phyloP scores from a whole-genome alignment of 2,888 invertebrate genomes.

The Andrena camellia region DNA sequence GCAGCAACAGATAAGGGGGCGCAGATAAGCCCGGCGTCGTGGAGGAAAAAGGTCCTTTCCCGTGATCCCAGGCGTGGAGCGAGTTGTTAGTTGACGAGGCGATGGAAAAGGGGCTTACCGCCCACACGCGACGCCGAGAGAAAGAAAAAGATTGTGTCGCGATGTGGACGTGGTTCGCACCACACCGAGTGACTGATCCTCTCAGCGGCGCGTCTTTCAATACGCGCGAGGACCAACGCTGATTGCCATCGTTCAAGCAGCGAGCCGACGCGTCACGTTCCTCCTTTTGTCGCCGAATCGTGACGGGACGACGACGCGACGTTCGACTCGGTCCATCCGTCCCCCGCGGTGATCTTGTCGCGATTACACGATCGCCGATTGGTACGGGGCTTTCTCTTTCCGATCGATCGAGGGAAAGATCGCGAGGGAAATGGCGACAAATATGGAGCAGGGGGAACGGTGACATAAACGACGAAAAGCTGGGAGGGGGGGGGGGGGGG shows the following conservation, averaged over 20 bases:
- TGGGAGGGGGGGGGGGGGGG: no score
- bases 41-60: slow-evolving; percentile 29
- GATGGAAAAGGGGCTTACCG: slow-evolving; percentile 40
- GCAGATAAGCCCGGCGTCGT: slow-evolving; percentile 22
- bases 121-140: slow-evolving; percentile 69
- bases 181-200: slow-evolving; percentile 79
- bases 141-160: slow-evolving; percentile 70
- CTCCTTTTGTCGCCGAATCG: slow-evolving; percentile 56
- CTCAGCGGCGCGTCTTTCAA: slow-evolving; percentile 81
- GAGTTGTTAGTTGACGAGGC: neutral
- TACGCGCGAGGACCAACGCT: slow-evolving; percentile 74
- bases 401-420: neutral
- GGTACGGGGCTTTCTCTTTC: neutral
- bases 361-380: slow-evolving; percentile 40
- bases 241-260: slow-evolving; percentile 77
- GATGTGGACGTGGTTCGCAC: slow-evolving; percentile 71
- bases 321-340: slow-evolving; percentile 7
- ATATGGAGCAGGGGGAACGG: neutral
- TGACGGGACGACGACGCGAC: slow-evolving; percentile 28
- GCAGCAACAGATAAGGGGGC: slow-evolving; percentile 38
- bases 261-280: slow-evolving; percentile 44
- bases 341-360: slow-evolving; percentile 44
- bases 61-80: slow-evolving; percentile 4
- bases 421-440: neutral
- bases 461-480: neutral